Percentiles rank a stretch among this genome's conserved stretches.
Conservation (phyloP, 2,113 vertebrate species). For the Pavo muticus region DNA sequence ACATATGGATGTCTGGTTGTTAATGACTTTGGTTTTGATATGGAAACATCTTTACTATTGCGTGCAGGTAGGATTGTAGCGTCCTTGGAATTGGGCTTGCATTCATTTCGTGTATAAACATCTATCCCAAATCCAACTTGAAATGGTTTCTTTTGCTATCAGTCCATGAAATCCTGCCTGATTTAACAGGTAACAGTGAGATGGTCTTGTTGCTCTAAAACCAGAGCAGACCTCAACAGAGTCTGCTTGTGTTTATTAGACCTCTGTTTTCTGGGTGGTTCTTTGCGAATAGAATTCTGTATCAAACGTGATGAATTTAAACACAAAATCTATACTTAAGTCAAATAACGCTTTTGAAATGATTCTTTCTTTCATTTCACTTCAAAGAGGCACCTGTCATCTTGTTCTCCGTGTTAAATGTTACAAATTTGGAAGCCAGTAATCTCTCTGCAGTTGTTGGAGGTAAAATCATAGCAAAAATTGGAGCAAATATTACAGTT, state of each 20-base stretch:
- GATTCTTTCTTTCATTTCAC: conserved; percentile 31
- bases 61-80: conserved; percentile 79
- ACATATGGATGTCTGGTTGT: conserved; percentile 82
- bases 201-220: neutral
- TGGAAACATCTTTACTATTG: conserved; percentile 79
- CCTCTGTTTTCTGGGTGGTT: neutral
- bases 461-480: conserved; percentile 71
- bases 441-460: conserved; percentile 79
- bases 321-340: neutral
- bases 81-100: neutral
- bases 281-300: neutral
- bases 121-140: neutral
- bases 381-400: conserved; percentile 85
- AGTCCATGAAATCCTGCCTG: neutral
- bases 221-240: neutral
- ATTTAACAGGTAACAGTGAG: neutral
- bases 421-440: conserved; percentile 69
- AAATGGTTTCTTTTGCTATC: neutral
- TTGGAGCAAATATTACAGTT: conserved; percentile 79
- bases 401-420: conserved; percentile 73
- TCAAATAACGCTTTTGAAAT: conserved; percentile 17
- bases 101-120: neutral
- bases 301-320: neutral
- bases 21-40: conserved; percentile 81
- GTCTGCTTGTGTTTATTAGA: neutral